These are phyloP conservation scores for Isoperla grammatica DNA, from an alignment of 2,888 invertebrate species.

Conservation along the genomic window DNA sequence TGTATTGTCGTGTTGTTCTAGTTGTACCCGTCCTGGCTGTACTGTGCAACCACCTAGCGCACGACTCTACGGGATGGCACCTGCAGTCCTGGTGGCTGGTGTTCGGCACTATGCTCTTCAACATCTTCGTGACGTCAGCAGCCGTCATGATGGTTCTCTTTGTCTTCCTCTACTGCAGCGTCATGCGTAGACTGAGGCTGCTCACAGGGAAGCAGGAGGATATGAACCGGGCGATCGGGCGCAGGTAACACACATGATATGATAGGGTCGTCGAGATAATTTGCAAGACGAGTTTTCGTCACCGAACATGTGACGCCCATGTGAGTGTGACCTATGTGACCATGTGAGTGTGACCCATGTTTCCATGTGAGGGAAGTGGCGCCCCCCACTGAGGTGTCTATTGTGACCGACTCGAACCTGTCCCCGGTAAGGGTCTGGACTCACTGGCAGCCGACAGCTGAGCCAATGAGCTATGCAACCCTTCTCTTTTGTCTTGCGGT, in stretches of 20 bases:
- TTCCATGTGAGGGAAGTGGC: too few species aligned
- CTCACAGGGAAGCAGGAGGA: slow-evolving; percentile 39
- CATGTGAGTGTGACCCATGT: too few species aligned
- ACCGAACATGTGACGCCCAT: too few species aligned
- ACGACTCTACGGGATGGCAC: slow-evolving; percentile 54
- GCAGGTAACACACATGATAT: slow-evolving; percentile 40
- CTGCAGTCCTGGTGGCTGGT: slow-evolving; percentile 61
- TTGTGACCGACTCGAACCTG: too few species aligned
- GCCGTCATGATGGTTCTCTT: slow-evolving; percentile 62
- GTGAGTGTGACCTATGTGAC: too few species aligned
- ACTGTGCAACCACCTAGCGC: slow-evolving; percentile 60
- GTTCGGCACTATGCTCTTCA: slow-evolving; percentile 52
- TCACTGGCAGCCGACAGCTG: too few species aligned
- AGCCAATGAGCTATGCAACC: too few species aligned
- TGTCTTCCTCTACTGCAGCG: slow-evolving; percentile 60
- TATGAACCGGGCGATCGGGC: slow-evolving; percentile 41
- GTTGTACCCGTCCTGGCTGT: slow-evolving; percentile 63
- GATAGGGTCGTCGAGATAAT: not conserved
- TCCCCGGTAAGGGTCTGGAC: too few species aligned
- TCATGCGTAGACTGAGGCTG: slow-evolving; percentile 53
- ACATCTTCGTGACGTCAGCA: slow-evolving; percentile 62
- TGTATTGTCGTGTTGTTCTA: slow-evolving; percentile 36
- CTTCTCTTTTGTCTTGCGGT: too few species aligned
- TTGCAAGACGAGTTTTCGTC: too few species aligned
- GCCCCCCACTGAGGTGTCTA: too few species aligned